Percentiles rank a stretch among this genome's conserved stretches.
Conservation (phyloP, 92 coral and sea anemone species). For the Umimayanthus kanabou region DNA sequence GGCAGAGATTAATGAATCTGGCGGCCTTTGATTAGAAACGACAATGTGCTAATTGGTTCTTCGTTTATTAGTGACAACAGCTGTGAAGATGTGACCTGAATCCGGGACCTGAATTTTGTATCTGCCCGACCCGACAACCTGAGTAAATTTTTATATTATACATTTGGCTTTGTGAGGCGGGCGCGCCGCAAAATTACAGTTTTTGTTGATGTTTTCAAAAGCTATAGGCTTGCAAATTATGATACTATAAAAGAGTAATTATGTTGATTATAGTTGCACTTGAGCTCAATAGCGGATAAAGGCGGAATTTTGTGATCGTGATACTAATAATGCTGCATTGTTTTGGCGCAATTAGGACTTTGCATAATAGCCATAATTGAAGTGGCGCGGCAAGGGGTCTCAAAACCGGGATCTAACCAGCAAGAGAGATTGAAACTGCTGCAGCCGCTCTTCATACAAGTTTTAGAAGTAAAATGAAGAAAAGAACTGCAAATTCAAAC, state of each 20-base stretch:
- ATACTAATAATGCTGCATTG: background rate
- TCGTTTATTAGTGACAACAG: background rate
- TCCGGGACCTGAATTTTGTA: background rate
- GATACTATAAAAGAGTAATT: slow-evolving; percentile 19
- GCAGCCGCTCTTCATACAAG: background rate
- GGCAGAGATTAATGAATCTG: slow-evolving; percentile 25
- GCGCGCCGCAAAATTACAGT: background rate
- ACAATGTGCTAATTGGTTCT: slow-evolving; percentile 34
- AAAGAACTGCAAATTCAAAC: background rate
- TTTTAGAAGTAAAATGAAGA: background rate
- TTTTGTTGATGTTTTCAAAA: slow-evolving; percentile 15
- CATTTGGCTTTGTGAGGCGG: background rate
- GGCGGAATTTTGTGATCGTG: slow-evolving; percentile 13
- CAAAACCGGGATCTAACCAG: no score
- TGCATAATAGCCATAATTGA: slow-evolving; percentile 12
- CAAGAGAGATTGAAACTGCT: background rate
- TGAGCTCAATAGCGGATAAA: slow-evolving; percentile 20
- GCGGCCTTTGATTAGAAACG: slow-evolving; percentile 24
- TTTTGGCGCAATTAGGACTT: slow-evolving; percentile 13
- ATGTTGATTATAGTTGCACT: slow-evolving; percentile 37
- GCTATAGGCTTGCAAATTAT: background rate
- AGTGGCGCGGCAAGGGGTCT: background rate
- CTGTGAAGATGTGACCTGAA: slow-evolving; percentile 4
- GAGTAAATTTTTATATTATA: background rate
- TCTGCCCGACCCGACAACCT: background rate